Percentiles rank a stretch among this genome's conserved stretches.
phyloP scores from a whole-genome alignment of 2,888 invertebrate genomes.

The Phragmatobia fuliginosa region DNA sequence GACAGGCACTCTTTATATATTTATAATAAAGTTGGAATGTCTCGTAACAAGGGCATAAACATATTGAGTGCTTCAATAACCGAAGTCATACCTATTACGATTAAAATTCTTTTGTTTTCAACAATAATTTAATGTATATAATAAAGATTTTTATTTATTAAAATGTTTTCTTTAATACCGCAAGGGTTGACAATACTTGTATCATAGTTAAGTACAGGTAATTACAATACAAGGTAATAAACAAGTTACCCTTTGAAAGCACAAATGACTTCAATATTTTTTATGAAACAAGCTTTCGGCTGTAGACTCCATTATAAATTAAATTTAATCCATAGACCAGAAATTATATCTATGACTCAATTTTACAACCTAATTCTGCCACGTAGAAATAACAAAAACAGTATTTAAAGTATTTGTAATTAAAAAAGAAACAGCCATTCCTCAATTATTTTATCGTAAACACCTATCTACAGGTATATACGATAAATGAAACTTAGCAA shows the following conservation, averaged over 20 bases:
- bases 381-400: neutral
- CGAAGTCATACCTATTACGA: conserved; percentile 73
- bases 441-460: neutral
- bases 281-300: conserved; percentile 23
- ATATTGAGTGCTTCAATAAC: conserved; percentile 80
- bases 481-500: conserved; percentile 26
- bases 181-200: conserved; percentile 22
- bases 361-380: neutral
- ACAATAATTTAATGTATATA: conserved; percentile 85
- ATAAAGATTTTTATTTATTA: conserved; percentile 84
- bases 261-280: conserved; percentile 24
- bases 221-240: conserved; percentile 18
- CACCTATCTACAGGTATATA: conserved; percentile 1
- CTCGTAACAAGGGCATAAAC: conserved; percentile 63
- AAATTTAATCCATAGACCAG: conserved; percentile 37
- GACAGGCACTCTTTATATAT: conserved; percentile 75
- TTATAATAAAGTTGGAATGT: conserved; percentile 65
- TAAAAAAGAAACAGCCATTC: neutral
- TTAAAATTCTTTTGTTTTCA: conserved; percentile 71
- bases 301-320: conserved; percentile 25
- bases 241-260: conserved; percentile 25
- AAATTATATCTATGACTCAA: conserved; percentile 27
- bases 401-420: no score
- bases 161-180: conserved; percentile 46
- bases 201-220: conserved; percentile 22